phyloP scores from a whole-genome alignment of 2,113 vertebrate species.

The Centropristis striata region DNA sequence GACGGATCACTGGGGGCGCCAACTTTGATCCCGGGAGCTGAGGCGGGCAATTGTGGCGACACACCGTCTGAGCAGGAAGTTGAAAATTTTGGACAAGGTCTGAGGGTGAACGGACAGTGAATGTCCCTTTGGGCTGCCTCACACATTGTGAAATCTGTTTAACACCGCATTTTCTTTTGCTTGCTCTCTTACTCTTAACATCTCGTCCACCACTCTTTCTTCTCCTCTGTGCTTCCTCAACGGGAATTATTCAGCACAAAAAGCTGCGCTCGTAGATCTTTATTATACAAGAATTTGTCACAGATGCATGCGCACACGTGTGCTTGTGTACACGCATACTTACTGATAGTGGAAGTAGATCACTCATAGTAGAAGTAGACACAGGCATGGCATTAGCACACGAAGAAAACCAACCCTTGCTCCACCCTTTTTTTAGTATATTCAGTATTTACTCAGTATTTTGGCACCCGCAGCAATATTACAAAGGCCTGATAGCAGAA shows the following conservation, averaged over 20 bases:
- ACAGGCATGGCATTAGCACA: slow-evolving; percentile 78
- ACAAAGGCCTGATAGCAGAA: slow-evolving; percentile 53
- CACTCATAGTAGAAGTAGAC: slow-evolving; percentile 68
- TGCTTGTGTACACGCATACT: slow-evolving; percentile 48
- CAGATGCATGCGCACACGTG: slow-evolving; percentile 71
- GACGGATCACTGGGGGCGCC: slow-evolving; percentile 67
- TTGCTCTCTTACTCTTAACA: slow-evolving; percentile 67
- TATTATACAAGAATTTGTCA: slow-evolving; percentile 62
- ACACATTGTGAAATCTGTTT: slow-evolving; percentile 68
- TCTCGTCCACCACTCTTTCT: slow-evolving; percentile 61
- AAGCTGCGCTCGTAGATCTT: slow-evolving; percentile 67
- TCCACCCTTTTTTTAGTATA: slow-evolving; percentile 39
- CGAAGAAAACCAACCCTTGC: slow-evolving; percentile 22
- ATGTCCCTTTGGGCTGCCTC: slow-evolving; percentile 58
- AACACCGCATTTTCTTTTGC: slow-evolving; percentile 66
- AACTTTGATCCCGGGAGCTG: slow-evolving; percentile 69
- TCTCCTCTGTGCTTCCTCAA: slow-evolving; percentile 70
- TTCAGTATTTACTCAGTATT: slow-evolving; percentile 52
- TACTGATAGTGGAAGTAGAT: slow-evolving; percentile 57
- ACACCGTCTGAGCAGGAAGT: slow-evolving; percentile 75
- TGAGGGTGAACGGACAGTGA: slow-evolving; percentile 86
- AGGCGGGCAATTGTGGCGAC: slow-evolving; percentile 52
- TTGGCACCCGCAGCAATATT: slow-evolving; percentile 37
- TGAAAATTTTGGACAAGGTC: slow-evolving; percentile 82
- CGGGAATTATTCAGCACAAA: slow-evolving; percentile 65